Conservation (phyloP, 2,113 vertebrate species). For the Gila orcuttii region DNA sequence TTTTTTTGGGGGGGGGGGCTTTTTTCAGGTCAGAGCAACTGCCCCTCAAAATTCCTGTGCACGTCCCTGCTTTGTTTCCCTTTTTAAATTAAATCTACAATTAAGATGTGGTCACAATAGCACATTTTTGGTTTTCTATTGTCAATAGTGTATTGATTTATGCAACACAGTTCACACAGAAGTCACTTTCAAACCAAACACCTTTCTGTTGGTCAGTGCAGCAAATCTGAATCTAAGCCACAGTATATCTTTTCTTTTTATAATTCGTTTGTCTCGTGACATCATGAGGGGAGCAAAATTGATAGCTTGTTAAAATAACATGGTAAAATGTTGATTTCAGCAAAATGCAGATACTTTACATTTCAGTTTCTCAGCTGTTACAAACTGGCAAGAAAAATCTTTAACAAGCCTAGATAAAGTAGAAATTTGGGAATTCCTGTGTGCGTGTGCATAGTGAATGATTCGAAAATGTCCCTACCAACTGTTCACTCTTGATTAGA, state of each 20-base stretch:
- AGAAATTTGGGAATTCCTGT: background rate
- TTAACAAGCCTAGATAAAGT: background rate
- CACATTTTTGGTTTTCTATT: no score
- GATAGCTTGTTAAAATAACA: constrained; percentile 8
- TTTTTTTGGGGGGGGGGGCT: no score
- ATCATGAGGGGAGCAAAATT: background rate
- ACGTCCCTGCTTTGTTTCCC: no score
- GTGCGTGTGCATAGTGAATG: background rate
- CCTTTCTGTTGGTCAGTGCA: no score
- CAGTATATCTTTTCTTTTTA: background rate
- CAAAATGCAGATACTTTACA: background rate
- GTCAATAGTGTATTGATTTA: no score
- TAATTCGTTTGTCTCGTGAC: background rate
- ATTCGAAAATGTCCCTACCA: background rate
- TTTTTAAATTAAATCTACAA: no score
- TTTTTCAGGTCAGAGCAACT: no score
- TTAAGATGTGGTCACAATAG: no score
- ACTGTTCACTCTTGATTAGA: background rate
- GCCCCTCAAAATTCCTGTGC: no score
- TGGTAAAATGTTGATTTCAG: background rate
- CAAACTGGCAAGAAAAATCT: background rate
- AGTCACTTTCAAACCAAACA: no score
- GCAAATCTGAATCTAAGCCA: no score
- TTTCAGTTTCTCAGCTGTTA: background rate
- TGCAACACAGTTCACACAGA: no score